These are phyloP conservation scores for Mythimna albipuncta DNA, from an alignment of 2,888 invertebrate species.

Conservation along the genomic window DNA sequence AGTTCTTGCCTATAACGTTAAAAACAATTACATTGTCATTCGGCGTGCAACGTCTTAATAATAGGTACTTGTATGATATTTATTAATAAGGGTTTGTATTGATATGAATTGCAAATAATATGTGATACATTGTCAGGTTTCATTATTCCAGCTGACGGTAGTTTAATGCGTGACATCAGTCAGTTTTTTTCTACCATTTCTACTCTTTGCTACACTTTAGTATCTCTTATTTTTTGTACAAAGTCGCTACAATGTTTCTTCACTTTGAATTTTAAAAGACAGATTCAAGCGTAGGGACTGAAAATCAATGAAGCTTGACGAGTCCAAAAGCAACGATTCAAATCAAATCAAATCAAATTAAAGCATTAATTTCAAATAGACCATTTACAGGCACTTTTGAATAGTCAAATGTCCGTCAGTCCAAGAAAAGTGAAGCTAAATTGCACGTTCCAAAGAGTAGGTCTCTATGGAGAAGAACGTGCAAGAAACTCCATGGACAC, in stretches of 20 bases:
- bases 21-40: constrained; percentile 52
- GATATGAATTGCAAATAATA: constrained; percentile 19
- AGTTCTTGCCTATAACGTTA: constrained; percentile 15
- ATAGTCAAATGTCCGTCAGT: too few species aligned
- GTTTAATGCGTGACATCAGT: neutral
- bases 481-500: too few species aligned
- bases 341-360: too few species aligned
- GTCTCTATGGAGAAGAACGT: too few species aligned
- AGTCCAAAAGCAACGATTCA: neutral
- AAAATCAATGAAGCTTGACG: neutral
- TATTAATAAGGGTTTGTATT: neutral
- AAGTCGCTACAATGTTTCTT: neutral
- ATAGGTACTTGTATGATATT: constrained; percentile 18
- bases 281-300: neutral
- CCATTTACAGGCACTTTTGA: too few species aligned
- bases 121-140: neutral
- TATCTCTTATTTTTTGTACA: neutral
- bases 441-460: too few species aligned
- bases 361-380: too few species aligned
- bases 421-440: too few species aligned
- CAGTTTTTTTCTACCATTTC: neutral
- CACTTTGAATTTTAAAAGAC: neutral
- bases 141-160: neutral
- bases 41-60: constrained; percentile 48
- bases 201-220: neutral